Evolutionary conservation across 2,797 vertebrate genomes (phyloP).

Genomic region (Danio albolineatus): DNA sequence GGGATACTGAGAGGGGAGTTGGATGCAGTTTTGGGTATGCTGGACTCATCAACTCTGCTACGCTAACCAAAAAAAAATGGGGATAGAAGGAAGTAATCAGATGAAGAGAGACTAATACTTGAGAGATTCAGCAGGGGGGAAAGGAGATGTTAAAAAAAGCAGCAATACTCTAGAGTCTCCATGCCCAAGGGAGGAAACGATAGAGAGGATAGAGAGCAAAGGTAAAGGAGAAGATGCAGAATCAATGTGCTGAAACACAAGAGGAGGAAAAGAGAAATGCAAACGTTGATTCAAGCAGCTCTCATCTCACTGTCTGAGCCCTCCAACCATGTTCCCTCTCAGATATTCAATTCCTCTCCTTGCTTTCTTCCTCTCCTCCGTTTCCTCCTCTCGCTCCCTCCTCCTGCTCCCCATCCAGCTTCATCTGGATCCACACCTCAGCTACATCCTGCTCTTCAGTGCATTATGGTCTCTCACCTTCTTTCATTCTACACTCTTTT

Average conservation of each 20-base stretch:
- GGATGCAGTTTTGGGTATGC: conserved; percentile 66
- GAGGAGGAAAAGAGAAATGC: conserved; percentile 48
- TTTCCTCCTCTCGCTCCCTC: conserved; percentile 13
- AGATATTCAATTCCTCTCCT: conserved; percentile 68
- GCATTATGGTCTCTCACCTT: conserved; percentile 25
- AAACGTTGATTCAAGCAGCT: conserved; percentile 73
- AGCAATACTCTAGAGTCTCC: conserved; percentile 64
- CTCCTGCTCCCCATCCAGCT: conserved; percentile 28
- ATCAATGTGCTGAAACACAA: conserved; percentile 52
- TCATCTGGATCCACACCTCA: conserved; percentile 43
- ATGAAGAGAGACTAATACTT: conserved; percentile 49
- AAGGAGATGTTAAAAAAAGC: conserved; percentile 39
- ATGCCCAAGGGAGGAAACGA: conserved; percentile 30
- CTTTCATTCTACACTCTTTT: conserved; percentile 6
- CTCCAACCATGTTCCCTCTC: conserved; percentile 66
- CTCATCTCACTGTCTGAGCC: conserved; percentile 66
- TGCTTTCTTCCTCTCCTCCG: conserved; percentile 40
- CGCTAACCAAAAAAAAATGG: conserved; percentile 61
- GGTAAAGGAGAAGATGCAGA: conserved; percentile 65
- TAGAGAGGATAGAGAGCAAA: conserved; percentile 65
- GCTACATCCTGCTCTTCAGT: conserved; percentile 33
- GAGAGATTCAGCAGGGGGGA: conserved; percentile 29
- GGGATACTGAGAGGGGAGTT: conserved; percentile 62
- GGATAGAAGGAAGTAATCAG: conserved; percentile 52
- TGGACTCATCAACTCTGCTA: conserved; percentile 68